Percentiles rank a stretch among this genome's conserved stretches.
Conservation (phyloP, 2,113 vertebrate species). For the Emydura subglobosa region DNA sequence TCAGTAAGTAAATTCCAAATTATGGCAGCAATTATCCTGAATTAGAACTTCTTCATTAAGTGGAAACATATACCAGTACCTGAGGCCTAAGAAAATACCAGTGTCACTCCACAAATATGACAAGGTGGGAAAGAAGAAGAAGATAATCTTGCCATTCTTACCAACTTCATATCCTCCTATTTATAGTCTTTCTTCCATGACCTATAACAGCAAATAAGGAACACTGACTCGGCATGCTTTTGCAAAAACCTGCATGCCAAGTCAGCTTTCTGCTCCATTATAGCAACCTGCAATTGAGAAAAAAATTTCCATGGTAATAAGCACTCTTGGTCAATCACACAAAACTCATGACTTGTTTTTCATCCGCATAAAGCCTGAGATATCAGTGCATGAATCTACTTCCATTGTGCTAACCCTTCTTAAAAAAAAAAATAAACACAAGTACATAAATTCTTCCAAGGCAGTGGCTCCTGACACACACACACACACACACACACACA, state of each 20-base stretch:
- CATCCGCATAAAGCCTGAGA: neutral
- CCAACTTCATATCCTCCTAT: accelerated
- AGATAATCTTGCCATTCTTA: neutral
- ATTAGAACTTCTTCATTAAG: neutral
- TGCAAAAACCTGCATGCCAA: neutral
- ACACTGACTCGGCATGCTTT: neutral
- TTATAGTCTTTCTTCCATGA: neutral
- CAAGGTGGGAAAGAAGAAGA: neutral
- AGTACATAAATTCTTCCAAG: neutral
- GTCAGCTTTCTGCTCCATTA: neutral
- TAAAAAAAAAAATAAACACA: neutral
- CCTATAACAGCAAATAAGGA: accelerated
- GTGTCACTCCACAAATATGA: neutral
- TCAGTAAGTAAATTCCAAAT: neutral
- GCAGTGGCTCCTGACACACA: neutral
- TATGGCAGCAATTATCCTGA: neutral
- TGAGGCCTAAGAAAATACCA: neutral
- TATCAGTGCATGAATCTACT: neutral
- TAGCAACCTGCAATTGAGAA: neutral
- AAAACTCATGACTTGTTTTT: neutral
- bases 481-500: too few relatives aligned
- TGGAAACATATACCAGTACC: accelerated
- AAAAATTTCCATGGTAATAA: neutral
- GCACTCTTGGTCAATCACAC: neutral
- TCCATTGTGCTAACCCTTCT: neutral